Evolutionary conservation across 2,113 vertebrate genomes (phyloP).

Genomic region (Morone chrysops): DNA sequence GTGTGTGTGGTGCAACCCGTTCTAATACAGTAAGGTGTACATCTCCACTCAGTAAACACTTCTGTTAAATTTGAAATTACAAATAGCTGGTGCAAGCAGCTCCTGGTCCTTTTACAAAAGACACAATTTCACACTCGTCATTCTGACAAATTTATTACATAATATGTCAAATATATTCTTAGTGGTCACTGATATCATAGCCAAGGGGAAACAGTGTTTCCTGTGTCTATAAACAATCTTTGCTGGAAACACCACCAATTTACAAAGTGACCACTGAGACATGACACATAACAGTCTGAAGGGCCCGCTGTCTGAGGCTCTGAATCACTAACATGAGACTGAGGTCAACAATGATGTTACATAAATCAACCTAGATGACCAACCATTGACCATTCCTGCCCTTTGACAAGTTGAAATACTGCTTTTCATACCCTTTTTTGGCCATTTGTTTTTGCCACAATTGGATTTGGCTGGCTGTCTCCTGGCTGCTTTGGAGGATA

Average conservation of each 20-base stretch:
- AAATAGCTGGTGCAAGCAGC: not conserved
- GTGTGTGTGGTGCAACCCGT: too few relatives aligned
- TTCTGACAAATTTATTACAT: not conserved
- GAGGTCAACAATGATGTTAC: slow-evolving; percentile 25
- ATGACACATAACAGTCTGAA: slow-evolving; percentile 15
- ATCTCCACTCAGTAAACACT: not conserved
- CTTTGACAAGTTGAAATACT: not conserved
- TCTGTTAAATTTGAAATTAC: not conserved
- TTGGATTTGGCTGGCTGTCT: slow-evolving; percentile 15
- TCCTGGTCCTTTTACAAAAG: not conserved
- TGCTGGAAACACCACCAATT: not conserved
- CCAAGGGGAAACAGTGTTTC: slow-evolving; percentile 33
- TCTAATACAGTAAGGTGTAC: not conserved
- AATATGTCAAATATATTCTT: slow-evolving; percentile 13
- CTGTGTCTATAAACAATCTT: slow-evolving; percentile 12
- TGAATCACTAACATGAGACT: slow-evolving; percentile 38
- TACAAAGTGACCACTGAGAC: slow-evolving; percentile 13
- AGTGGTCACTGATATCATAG: slow-evolving; percentile 25
- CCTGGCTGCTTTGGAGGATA: slow-evolving; percentile 22
- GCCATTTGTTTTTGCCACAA: not conserved
- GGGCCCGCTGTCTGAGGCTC: not conserved
- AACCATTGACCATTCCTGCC: slow-evolving; percentile 12
- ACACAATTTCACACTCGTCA: not conserved
- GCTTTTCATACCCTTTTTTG: slow-evolving; percentile 7
- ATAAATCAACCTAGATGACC: slow-evolving; percentile 30